phyloP scores from a whole-genome alignment of 2,888 invertebrate species.

The Diplazon laetatorius region DNA sequence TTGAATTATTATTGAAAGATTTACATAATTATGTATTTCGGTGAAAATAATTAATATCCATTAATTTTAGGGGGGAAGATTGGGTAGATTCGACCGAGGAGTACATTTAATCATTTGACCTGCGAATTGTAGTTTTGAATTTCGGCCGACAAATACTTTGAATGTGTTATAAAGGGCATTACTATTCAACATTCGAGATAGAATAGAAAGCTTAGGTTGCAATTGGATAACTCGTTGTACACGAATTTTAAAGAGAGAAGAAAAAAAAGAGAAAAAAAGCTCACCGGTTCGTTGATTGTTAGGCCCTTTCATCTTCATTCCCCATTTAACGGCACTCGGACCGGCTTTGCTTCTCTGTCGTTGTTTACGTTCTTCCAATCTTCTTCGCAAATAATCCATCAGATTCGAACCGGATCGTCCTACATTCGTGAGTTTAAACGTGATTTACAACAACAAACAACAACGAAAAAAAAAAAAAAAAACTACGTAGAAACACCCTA shows the following conservation, averaged over 20 bases:
- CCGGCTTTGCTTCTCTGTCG: slow-evolving; percentile 82
- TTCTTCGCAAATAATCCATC: slow-evolving; percentile 85
- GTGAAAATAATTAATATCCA: too few relatives aligned
- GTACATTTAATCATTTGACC: too few relatives aligned
- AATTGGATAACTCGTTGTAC: not conserved
- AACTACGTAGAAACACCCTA: slow-evolving; percentile 20
- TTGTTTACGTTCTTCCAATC: slow-evolving; percentile 85
- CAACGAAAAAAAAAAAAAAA: slow-evolving; percentile 52
- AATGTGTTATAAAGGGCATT: too few relatives aligned
- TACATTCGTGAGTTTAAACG: too few relatives aligned
- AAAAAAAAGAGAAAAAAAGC: slow-evolving; percentile 42
- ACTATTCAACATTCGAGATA: too few relatives aligned
- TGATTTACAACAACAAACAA: too few relatives aligned
- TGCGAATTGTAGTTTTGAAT: too few relatives aligned
- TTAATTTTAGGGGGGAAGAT: too few relatives aligned
- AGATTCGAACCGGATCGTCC: slow-evolving; percentile 84
- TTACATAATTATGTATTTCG: too few relatives aligned
- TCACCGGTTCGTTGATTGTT: slow-evolving; percentile 75
- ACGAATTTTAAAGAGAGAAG: slow-evolving; percentile 29
- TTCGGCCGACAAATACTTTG: too few relatives aligned
- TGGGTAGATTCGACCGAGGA: too few relatives aligned
- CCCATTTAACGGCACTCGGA: slow-evolving; percentile 76
- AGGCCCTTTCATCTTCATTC: slow-evolving; percentile 75
- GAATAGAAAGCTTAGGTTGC: slow-evolving; percentile 5
- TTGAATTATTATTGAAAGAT: too few relatives aligned